These are phyloP conservation scores for Xiphydria camelus DNA, from an alignment of 2,888 invertebrate species.

Conservation along the genomic window DNA sequence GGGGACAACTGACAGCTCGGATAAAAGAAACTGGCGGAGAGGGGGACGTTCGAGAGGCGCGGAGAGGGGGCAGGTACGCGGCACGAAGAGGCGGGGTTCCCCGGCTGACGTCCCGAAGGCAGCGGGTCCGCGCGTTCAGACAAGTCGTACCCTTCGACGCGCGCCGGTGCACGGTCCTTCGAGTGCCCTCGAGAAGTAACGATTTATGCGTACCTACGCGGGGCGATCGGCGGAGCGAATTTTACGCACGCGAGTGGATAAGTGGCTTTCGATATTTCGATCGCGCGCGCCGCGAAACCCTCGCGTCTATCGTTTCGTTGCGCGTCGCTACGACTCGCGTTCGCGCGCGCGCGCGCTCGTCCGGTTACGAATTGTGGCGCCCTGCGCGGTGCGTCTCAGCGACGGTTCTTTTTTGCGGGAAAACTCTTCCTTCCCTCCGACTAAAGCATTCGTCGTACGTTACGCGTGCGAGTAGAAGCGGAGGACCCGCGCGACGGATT, in stretches of 20 bases:
- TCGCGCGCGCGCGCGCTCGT: neutral
- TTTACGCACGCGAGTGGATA: neutral
- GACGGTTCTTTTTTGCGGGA: no score
- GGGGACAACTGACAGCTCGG: constrained; percentile 34
- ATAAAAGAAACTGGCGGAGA: constrained; percentile 35
- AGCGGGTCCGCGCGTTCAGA: constrained; percentile 27
- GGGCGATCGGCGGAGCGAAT: no score
- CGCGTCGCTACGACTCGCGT: neutral
- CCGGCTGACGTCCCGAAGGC: constrained; percentile 9
- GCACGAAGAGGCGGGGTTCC: constrained; percentile 23
- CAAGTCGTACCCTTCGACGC: constrained; percentile 26
- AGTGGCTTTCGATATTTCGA: no score
- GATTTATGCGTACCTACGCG: no score
- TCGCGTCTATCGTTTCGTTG: neutral
- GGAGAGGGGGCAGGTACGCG: constrained; percentile 20
- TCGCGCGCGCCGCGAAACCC: neutral
- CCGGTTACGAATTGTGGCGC: no score
- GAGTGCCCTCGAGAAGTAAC: neutral
- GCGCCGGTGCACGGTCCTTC: neutral
- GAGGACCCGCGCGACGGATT: no score
- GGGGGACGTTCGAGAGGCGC: constrained; percentile 4
- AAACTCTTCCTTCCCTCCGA: no score
- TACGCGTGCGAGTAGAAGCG: no score
- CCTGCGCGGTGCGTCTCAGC: no score
- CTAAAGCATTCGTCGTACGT: no score